Percentiles rank a stretch among this genome's conserved stretches.
Evolutionary conservation across 2,888 invertebrate genomes (phyloP).

Genomic region (Eumerus sabulonum): DNA sequence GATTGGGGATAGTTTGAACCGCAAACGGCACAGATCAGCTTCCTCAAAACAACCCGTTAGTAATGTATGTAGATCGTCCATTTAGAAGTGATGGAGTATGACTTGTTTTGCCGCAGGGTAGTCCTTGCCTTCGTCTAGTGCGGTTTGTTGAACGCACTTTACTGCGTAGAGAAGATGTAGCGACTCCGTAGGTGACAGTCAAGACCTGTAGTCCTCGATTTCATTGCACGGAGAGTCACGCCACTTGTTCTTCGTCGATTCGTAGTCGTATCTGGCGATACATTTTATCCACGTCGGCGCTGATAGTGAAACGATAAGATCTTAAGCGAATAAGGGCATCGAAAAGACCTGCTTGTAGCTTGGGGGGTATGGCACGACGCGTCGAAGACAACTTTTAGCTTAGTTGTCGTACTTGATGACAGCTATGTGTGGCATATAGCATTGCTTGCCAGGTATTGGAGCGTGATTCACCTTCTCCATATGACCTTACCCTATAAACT

Average conservation of each 20-base stretch:
- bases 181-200: neutral
- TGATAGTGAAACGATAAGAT: neutral
- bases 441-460: conserved; percentile 13
- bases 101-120: neutral
- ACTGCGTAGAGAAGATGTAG: neutral
- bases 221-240: neutral
- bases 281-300: neutral
- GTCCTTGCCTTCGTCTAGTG: neutral
- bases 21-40: neutral
- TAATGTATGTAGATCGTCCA: conserved; percentile 1
- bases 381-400: conserved; percentile 38
- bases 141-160: neutral
- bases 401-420: conserved; percentile 24
- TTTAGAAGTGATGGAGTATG: neutral
- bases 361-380: conserved; percentile 13
- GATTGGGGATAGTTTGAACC: neutral
- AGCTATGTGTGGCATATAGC: too few species aligned
- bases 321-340: neutral
- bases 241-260: conserved; percentile 9
- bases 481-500: conserved; percentile 7
- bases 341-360: neutral
- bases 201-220: neutral
- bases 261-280: conserved; percentile 16
- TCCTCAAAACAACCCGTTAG: neutral
- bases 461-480: conserved; percentile 11